These are phyloP conservation scores for Fabriciana adippe DNA, from an alignment of 2,888 invertebrate species.

Conservation along the genomic window DNA sequence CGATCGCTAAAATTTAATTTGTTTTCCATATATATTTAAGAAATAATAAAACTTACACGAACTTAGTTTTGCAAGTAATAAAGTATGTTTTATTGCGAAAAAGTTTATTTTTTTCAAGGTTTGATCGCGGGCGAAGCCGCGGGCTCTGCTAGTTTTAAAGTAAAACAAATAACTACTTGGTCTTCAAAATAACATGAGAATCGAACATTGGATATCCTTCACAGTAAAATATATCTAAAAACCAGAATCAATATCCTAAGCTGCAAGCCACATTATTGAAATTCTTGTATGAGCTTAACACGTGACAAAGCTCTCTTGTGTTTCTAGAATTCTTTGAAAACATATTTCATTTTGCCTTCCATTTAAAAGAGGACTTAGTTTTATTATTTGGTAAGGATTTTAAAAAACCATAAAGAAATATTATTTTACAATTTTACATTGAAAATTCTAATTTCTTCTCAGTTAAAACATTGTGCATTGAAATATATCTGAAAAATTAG, in stretches of 20 bases:
- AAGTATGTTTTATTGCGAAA: no score
- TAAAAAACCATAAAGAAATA: neutral
- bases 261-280: conserved; percentile 16
- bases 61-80: no score
- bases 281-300: conserved; percentile 20
- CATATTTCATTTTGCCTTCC: conserved; percentile 11
- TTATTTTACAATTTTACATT: neutral
- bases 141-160: no score
- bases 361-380: neutral
- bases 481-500: no score
- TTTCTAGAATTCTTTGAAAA: conserved; percentile 14
- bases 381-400: conserved; percentile 1
- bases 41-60: no score
- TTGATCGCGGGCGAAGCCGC: no score
- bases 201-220: neutral
- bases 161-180: neutral
- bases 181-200: neutral
- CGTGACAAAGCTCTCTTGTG: conserved; percentile 11
- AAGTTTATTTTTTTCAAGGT: no score
- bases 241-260: conserved; percentile 11
- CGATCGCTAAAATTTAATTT: no score
- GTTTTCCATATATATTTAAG: no score
- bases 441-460: neutral
- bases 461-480: neutral
- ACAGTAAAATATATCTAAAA: neutral